Conservation (phyloP, 2,888 invertebrate species). For the Idaea dimidiata region DNA sequence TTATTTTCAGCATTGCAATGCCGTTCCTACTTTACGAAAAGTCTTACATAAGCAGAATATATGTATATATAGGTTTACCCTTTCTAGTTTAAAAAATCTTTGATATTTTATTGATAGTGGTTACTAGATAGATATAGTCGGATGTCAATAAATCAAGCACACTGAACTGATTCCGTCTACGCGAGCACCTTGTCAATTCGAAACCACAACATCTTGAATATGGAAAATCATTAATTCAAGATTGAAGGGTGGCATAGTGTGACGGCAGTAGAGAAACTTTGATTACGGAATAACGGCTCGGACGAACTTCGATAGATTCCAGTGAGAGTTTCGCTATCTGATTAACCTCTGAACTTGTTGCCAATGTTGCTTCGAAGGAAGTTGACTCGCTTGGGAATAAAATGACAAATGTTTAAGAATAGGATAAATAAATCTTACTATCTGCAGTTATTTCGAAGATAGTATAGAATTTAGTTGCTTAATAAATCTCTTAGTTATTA, state of each 20-base stretch:
- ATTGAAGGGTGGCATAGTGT: constrained; percentile 41
- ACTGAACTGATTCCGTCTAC: neutral
- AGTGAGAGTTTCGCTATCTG: constrained; percentile 42
- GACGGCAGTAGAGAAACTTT: constrained; percentile 50
- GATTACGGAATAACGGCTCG: constrained; percentile 46
- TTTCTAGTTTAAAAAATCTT: neutral
- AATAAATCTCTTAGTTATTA: no score
- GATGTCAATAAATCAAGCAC: neutral
- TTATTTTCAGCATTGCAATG: no score
- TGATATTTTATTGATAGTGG: neutral
- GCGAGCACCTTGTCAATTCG: neutral
- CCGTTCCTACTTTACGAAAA: no score
- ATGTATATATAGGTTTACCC: no score
- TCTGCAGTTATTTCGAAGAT: no score
- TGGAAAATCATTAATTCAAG: constrained; percentile 41
- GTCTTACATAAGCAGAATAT: no score
- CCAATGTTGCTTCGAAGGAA: neutral
- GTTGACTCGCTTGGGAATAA: neutral
- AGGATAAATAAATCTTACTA: neutral
- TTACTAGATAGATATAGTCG: neutral
- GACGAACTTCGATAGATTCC: constrained; percentile 51
- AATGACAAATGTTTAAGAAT: neutral
- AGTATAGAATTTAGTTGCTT: no score
- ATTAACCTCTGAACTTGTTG: constrained; percentile 47
- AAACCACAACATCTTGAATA: constrained; percentile 14